Conservation (phyloP, 2,888 invertebrate genomes). For the Chrysolina oricalcia region DNA sequence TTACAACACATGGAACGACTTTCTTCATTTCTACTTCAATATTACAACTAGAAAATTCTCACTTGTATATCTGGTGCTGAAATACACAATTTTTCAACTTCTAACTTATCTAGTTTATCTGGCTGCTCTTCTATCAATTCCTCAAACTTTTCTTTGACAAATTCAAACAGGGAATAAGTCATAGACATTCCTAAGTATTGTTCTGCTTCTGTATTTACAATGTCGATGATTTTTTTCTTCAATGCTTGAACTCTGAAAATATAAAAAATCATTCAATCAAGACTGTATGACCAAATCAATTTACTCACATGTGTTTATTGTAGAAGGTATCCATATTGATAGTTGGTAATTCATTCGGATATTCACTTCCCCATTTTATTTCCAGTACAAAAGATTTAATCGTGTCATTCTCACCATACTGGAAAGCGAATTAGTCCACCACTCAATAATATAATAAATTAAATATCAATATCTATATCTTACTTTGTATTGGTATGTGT, state of each 20-base stretch:
- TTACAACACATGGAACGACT: not conserved
- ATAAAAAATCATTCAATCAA: not conserved
- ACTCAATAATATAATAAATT: slow-evolving; percentile 1
- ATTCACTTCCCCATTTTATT: slow-evolving; percentile 88
- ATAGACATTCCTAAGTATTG: slow-evolving; percentile 92
- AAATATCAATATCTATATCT: slow-evolving; percentile 25
- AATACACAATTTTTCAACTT: slow-evolving; percentile 75
- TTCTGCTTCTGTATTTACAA: slow-evolving; percentile 82
- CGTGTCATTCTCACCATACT: slow-evolving; percentile 88
- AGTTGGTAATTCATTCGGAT: slow-evolving; percentile 87
- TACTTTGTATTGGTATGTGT: slow-evolving; percentile 94
- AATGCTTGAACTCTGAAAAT: slow-evolving; percentile 77
- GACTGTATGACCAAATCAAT: not conserved
- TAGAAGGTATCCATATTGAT: slow-evolving; percentile 94
- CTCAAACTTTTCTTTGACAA: slow-evolving; percentile 86
- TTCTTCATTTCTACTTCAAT: not conserved
- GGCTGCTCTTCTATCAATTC: slow-evolving; percentile 84
- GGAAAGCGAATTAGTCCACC: slow-evolving; percentile 50
- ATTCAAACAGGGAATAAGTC: slow-evolving; percentile 96
- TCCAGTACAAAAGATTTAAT: slow-evolving; percentile 89
- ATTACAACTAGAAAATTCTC: not conserved
- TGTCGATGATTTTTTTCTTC: slow-evolving; percentile 80
- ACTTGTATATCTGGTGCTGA: slow-evolving; percentile 60
- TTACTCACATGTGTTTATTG: slow-evolving; percentile 91
- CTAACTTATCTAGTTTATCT: slow-evolving; percentile 71